phyloP scores from a whole-genome alignment of 2,797 vertebrate species.

The Crocidura indochinensis region DNA sequence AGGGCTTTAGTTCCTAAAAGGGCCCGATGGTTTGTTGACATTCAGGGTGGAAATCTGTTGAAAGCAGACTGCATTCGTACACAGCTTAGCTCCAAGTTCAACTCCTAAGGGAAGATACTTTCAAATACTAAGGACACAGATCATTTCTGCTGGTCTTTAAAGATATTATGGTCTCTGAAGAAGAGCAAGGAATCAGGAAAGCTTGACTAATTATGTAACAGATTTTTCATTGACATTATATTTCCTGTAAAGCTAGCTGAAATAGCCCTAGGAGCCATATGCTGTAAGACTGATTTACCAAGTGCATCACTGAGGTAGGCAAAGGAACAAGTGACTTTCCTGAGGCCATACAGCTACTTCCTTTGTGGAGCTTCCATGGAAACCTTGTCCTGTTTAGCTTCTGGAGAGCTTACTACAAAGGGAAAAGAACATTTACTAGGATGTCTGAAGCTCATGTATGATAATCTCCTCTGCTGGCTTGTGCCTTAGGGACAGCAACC shows the following conservation, averaged over 20 bases:
- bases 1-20: too few species aligned
- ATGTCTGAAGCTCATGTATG: background rate
- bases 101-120: background rate
- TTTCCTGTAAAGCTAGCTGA: background rate
- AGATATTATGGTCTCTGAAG: background rate
- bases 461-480: background rate
- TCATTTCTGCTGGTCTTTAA: background rate
- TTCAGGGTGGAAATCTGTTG: slow-evolving; percentile 14
- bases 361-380: background rate
- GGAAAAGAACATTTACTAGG: background rate
- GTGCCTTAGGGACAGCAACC: background rate
- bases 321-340: background rate
- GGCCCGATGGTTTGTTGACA: too few species aligned
- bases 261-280: too few species aligned
- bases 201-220: background rate
- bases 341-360: background rate
- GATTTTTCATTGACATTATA: background rate
- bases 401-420: too few species aligned
- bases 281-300: background rate
- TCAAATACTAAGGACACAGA: background rate
- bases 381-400: background rate
- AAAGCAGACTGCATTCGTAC: background rate
- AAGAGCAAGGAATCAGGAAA: background rate
- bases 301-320: background rate
- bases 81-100: background rate